These are phyloP conservation scores for Zosterops borbonicus DNA, from an alignment of 2,113 vertebrate species.

Conservation along the genomic window DNA sequence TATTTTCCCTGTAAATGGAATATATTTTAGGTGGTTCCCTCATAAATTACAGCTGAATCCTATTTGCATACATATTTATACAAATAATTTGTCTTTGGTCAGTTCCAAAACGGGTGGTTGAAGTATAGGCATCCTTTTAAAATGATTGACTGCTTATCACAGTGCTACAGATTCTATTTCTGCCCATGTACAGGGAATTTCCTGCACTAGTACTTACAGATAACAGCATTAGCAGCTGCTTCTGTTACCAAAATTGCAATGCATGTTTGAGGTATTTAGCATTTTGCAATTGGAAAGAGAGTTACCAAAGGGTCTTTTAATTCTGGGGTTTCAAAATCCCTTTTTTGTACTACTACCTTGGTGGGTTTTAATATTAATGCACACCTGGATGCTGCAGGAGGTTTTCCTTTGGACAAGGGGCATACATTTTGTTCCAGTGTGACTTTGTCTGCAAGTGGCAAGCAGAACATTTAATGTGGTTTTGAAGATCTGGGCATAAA, in stretches of 20 bases:
- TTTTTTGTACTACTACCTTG: not conserved
- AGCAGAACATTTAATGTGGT: not conserved
- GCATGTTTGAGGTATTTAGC: slow-evolving; percentile 19
- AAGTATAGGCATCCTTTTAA: slow-evolving; percentile 18
- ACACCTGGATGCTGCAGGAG: slow-evolving; percentile 1
- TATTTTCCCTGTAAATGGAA: not conserved
- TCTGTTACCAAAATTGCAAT: slow-evolving; percentile 28
- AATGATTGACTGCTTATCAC: slow-evolving; percentile 45
- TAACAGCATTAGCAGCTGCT: slow-evolving; percentile 42
- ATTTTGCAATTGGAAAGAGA: slow-evolving; percentile 19
- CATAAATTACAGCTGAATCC: slow-evolving; percentile 14
- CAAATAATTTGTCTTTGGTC: slow-evolving; percentile 13
- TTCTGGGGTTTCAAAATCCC: not conserved
- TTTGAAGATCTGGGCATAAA: not conserved
- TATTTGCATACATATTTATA: slow-evolving; percentile 39
- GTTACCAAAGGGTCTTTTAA: not conserved
- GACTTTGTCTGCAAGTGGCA: not conserved
- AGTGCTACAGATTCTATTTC: slow-evolving; percentile 52
- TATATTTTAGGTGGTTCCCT: not conserved
- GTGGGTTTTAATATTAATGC: slow-evolving; percentile 28
- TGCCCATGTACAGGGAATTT: slow-evolving; percentile 50
- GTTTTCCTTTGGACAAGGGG: not conserved
- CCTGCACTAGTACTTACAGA: slow-evolving; percentile 24
- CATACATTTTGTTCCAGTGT: not conserved
- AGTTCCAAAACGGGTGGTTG: slow-evolving; percentile 5